A percentile compares a stretch with the other conserved stretches of the same genome.
These are phyloP conservation scores for Herpailurus yagouaroundi DNA, from an alignment of 2,113 vertebrate species.

Conservation along the genomic window DNA sequence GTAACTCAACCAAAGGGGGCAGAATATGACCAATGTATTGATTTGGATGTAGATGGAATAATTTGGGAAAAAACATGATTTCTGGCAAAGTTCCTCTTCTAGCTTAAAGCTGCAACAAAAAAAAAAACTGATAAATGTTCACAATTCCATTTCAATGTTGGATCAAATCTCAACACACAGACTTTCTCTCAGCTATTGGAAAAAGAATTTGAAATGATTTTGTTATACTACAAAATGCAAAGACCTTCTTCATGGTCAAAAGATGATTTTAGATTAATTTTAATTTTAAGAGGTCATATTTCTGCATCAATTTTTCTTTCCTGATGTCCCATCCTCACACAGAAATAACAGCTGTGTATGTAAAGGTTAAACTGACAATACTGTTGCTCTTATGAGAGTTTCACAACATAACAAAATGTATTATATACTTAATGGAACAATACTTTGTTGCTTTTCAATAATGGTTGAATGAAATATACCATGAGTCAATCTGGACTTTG, in stretches of 20 bases:
- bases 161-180: not conserved
- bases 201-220: conserved; percentile 16
- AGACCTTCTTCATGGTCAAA: not conserved
- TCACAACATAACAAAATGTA: not conserved
- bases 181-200: not conserved
- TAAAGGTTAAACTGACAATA: not conserved
- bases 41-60: not conserved
- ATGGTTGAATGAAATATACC: not conserved
- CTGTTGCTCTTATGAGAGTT: not conserved
- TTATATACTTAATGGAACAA: not conserved
- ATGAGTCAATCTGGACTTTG: not conserved
- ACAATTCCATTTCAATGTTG: conserved; percentile 7
- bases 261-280: conserved; percentile 48
- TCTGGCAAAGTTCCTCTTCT: not conserved
- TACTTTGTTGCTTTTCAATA: not conserved
- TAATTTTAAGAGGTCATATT: conserved; percentile 14
- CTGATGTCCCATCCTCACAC: not conserved
- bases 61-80: not conserved
- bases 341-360: not conserved
- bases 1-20: conserved; percentile 39
- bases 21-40: conserved; percentile 28
- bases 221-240: not conserved
- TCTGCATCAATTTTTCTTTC: not conserved
- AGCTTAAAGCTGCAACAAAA: not conserved
- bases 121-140: conserved; percentile 33